Evolutionary conservation across 1,140 invertebrate species (phyloP).

Genomic region (Brevipalpus yothersi): DNA sequence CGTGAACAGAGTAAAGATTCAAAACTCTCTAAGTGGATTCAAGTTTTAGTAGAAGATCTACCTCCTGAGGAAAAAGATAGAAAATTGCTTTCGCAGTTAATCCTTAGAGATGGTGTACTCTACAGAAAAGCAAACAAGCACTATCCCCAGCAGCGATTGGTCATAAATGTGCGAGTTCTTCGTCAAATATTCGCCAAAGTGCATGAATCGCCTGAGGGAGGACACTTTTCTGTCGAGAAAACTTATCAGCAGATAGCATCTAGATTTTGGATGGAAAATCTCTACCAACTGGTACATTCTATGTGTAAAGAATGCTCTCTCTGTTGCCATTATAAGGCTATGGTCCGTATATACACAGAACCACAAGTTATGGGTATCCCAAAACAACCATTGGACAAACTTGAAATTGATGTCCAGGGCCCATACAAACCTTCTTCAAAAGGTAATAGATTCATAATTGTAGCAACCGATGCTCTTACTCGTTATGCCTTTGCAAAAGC

Average conservation of each 20-base stretch:
- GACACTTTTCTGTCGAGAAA: neutral
- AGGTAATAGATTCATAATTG: neutral
- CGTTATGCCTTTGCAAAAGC: neutral
- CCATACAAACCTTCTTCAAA: neutral
- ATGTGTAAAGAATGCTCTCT: too few relatives aligned
- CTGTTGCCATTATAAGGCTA: neutral
- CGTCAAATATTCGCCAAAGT: neutral
- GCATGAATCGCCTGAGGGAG: neutral
- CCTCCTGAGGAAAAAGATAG: too few relatives aligned
- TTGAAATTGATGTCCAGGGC: neutral
- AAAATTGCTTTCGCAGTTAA: too few relatives aligned
- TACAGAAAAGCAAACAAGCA: too few relatives aligned
- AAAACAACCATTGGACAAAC: neutral
- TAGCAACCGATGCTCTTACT: neutral
- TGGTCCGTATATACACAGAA: neutral
- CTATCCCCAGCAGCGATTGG: too few relatives aligned
- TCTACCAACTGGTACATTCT: neutral
- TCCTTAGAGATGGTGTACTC: too few relatives aligned
- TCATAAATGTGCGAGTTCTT: too few relatives aligned
- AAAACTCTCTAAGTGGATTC: too few relatives aligned
- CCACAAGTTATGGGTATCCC: neutral
- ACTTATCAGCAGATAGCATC: neutral
- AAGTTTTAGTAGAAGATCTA: too few relatives aligned
- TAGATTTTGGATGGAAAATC: neutral
- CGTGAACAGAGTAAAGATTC: too few relatives aligned